Conservation (phyloP, 2,113 vertebrate genomes). For the Bettongia penicillata region DNA sequence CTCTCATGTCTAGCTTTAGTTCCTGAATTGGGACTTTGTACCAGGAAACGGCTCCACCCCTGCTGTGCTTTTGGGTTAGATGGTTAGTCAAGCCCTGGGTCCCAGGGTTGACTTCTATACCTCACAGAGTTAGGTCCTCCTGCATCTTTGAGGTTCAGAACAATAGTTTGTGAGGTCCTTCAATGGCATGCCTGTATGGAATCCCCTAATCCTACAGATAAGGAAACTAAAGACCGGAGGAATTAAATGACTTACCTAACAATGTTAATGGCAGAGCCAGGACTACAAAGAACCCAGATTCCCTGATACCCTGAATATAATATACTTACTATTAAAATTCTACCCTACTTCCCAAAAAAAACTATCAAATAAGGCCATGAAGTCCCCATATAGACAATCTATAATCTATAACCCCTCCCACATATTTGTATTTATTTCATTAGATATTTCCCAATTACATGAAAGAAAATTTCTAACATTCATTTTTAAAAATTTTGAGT, state of each 20-base stretch:
- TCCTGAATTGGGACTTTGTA: no score
- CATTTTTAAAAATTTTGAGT: background rate
- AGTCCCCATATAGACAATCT: background rate
- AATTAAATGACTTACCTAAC: background rate
- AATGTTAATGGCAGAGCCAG: background rate
- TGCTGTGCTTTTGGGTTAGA: background rate
- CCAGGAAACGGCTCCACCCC: background rate
- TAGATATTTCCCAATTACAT: background rate
- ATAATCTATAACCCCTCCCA: no score
- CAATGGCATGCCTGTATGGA: background rate
- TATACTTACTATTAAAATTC: background rate
- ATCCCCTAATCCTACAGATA: background rate
- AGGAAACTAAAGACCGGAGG: background rate
- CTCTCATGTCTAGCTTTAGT: background rate
- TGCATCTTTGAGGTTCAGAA: background rate
- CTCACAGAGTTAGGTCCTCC: background rate
- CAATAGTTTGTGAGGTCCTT: background rate
- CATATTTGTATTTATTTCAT: no score
- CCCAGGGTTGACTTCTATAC: background rate
- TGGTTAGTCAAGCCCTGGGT: background rate
- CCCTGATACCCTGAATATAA: background rate
- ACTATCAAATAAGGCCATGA: background rate
- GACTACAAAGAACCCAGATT: background rate
- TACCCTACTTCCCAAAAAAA: no score
- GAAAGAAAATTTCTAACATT: background rate